These are phyloP conservation scores for Melanerpes aurifrons DNA, from an alignment of 2,113 vertebrate genomes.

Conservation along the genomic window DNA sequence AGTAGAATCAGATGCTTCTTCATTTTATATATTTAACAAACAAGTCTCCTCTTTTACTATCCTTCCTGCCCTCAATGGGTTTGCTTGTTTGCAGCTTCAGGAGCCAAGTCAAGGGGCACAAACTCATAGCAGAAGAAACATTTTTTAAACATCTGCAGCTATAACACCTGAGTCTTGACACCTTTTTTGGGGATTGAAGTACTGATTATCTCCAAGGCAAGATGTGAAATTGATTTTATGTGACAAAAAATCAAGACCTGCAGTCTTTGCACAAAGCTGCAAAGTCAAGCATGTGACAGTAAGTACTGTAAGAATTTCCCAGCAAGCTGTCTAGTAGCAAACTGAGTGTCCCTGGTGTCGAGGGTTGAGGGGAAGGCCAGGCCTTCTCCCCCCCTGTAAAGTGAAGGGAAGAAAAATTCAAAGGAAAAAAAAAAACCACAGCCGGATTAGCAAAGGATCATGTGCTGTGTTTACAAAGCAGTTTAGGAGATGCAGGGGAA, in stretches of 20 bases:
- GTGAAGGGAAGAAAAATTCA: no score
- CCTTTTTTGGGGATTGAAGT: neutral
- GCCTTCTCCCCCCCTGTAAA: no score
- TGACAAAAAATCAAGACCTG: neutral
- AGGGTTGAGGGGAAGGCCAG: no score
- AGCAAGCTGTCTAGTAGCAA: neutral
- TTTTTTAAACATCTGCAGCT: neutral
- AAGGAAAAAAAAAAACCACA: no score
- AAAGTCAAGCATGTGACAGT: rapidly evolving
- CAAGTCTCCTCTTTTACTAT: neutral
- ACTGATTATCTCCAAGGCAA: neutral
- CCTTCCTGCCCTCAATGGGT: neutral
- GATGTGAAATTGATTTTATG: neutral
- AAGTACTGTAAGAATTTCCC: neutral
- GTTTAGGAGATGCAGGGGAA: no score
- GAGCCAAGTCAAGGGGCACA: rapidly evolving
- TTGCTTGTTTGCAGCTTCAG: neutral
- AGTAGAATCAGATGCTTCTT: constrained; percentile 1
- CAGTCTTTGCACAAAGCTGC: neutral
- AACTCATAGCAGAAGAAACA: rapidly evolving
- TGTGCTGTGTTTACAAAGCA: no score
- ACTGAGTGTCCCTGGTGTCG: neutral
- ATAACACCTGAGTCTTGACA: neutral
- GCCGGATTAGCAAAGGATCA: no score
- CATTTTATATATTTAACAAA: neutral